Base-by-base conservation (phyloP, 2,113 vertebrate species). In the Pyxicephalus adspersus region DNA sequence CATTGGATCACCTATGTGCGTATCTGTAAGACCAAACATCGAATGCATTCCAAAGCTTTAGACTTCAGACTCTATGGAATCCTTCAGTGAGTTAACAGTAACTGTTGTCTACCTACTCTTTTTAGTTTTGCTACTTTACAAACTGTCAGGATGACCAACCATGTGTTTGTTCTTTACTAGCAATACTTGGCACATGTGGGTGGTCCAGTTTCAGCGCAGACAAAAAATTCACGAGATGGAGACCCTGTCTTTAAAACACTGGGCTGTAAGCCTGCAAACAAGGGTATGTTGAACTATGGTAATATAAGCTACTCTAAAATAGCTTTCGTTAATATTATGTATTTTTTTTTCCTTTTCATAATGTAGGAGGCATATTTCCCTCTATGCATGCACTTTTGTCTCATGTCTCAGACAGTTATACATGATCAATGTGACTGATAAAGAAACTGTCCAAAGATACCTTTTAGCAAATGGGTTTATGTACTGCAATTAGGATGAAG, bases 1-100 rank as follows among this genome's bases (percentile, higher is more conserved):
- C 83, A 65, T 64, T 98, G 96, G 96, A 80, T 92, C 77, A 63
- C 91, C 84, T 97, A 94, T 60, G 83, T 92, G 68, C 86, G 89
- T 52, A 86, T 92, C 76, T 89, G 83, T 19, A 93, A 85, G 84
- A 92, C 87, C 55, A 96, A 96, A 51, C 84, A 5, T 5, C 73
- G 68, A 81, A 94, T 95, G 94, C 84, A 85, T 16, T 28, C 86
- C 22, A 81, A 87, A 17, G 94, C 95, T 4, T 19, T 90, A 71
- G 90, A 90, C 9, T 92, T 92, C 52, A 87, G 88, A 83, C 90
- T 89, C 58, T 87, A 63, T 20, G 83, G 80, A 83, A 5, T 64
- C 16, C 80, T 95, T 29, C 2, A 88, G 96, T 98, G 86, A 90
- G 95, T 84, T 28, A 3, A n/a, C 9, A 58, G 3, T 76, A 16